Base-by-base conservation (phyloP, 1,140 invertebrate genomes). In the Drosophila nasuta region DNA sequence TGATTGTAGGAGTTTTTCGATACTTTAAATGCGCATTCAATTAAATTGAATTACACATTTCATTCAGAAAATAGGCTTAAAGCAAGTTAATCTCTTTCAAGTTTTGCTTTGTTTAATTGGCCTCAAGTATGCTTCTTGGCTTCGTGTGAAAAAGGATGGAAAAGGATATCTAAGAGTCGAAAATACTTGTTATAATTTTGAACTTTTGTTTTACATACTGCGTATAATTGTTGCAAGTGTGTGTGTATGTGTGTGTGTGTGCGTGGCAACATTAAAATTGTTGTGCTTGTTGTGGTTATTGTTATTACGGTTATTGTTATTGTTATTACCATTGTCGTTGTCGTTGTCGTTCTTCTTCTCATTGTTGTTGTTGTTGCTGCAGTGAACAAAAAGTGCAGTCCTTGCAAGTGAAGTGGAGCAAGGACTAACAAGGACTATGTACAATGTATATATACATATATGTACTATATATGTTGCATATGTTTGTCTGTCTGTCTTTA, bases 251-350 rank as follows among this genome's bases (percentile, higher is more conserved):
- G 38, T 60, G 58, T 60, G 58, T 58, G 56, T 60, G 35, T 64
- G 49, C 33, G 52, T 35, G 25, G 52, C 43, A 57, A 48, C 56
- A 68, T 59, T 68, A 68, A 68, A 49, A 68, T 68, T 48, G 65
- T 59, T 68, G 54, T 38, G 65, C 41, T 67, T 67, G 52, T 38
- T 67, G 64, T 45, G 51, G 52, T 56, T 52, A 15, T 28, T 66
- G 52, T 38, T 58, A 49, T 48, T 58, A 15, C 38, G 38, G 30
- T 17, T 49, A 13, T 46, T 59, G 30, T 17, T 58, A 38, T 63
- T 63, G 43, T 17, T 48, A 13, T 30, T 45, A 17, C 15, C 7
- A 33, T 33, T 38, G 35, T 10, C 8, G 10, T 38, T 38, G 35
- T 7, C 8, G 35, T 54, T 51, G 13, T 25, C 54, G 64, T 25